phyloP scores from a whole-genome alignment of 1,140 invertebrate genomes.

The Pomacea maculata region DNA sequence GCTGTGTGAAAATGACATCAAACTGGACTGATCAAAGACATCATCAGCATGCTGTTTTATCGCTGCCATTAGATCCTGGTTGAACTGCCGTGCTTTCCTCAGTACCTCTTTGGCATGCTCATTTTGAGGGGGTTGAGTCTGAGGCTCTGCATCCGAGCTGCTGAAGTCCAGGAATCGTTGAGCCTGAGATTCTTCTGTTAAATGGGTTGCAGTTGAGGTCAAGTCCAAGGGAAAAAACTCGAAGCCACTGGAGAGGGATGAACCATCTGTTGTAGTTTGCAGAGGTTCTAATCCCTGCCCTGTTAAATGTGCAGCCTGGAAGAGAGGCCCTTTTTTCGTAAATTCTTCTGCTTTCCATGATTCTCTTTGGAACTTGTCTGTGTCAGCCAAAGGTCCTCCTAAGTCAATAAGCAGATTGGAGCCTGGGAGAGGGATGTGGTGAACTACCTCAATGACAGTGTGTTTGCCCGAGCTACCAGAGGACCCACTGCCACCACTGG shows the following conservation, averaged over 20 bases:
- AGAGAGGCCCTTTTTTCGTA: no score
- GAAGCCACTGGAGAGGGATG: neutral
- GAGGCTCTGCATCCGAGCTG: neutral
- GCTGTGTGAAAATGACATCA: slow-evolving; percentile 1
- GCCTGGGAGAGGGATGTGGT: neutral
- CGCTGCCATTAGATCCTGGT: slow-evolving; percentile 14
- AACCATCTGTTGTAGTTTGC: neutral
- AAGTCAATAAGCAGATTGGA: no score
- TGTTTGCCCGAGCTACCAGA: neutral
- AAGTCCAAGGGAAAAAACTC: neutral
- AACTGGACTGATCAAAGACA: slow-evolving; percentile 21
- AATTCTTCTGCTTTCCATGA: no score
- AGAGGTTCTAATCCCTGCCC: no score
- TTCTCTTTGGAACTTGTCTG: no score
- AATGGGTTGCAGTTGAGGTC: neutral
- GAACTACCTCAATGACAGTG: slow-evolving; percentile 9
- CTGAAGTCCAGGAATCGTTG: neutral
- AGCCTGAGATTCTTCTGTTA: slow-evolving; percentile 1
- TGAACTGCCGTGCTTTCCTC: slow-evolving; percentile 17
- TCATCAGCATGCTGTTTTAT: slow-evolving; percentile 15
- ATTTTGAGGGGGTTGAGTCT: neutral
- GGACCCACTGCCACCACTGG: slow-evolving; percentile 13
- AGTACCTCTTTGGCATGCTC: slow-evolving; percentile 1
- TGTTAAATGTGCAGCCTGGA: no score
- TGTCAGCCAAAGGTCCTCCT: no score